Conservation (phyloP, 2,113 vertebrate genomes). For the Poeciliopsis occidentalis region DNA sequence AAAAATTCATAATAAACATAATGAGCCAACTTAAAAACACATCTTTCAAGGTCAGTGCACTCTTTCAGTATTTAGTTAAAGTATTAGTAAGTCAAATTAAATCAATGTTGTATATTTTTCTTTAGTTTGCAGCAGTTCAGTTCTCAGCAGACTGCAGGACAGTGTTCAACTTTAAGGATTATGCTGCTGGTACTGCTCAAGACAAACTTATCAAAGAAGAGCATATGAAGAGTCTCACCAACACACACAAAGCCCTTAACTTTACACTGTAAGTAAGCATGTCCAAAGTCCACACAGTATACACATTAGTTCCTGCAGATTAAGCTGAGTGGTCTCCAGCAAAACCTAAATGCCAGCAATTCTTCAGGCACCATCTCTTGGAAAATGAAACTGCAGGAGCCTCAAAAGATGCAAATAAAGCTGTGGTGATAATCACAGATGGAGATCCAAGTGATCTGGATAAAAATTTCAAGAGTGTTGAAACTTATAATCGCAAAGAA, state of each 20-base stretch:
- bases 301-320: background rate
- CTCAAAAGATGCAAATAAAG: constrained; percentile 76
- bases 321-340: background rate
- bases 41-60: constrained; percentile 78
- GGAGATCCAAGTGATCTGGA: constrained; percentile 63
- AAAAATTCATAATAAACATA: constrained; percentile 80
- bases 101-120: background rate
- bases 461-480: rapidly evolving
- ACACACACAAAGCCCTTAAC: constrained; percentile 76
- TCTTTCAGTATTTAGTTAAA: background rate
- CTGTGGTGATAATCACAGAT: constrained; percentile 85
- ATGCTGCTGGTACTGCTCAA: constrained; percentile 25
- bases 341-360: background rate
- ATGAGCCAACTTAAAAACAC: constrained; percentile 75
- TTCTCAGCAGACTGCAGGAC: constrained; percentile 21
- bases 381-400: constrained; percentile 63
- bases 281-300: background rate
- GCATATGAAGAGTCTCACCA: constrained; percentile 68
- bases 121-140: constrained; percentile 86
- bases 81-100: background rate
- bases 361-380: constrained; percentile 45
- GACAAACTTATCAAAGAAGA: constrained; percentile 13
- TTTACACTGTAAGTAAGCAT: constrained; percentile 77
- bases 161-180: constrained; percentile 82
- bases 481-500: constrained; percentile 8